phyloP scores from a whole-genome alignment of 2,888 invertebrate genomes.

The Drosophila barbarae region DNA sequence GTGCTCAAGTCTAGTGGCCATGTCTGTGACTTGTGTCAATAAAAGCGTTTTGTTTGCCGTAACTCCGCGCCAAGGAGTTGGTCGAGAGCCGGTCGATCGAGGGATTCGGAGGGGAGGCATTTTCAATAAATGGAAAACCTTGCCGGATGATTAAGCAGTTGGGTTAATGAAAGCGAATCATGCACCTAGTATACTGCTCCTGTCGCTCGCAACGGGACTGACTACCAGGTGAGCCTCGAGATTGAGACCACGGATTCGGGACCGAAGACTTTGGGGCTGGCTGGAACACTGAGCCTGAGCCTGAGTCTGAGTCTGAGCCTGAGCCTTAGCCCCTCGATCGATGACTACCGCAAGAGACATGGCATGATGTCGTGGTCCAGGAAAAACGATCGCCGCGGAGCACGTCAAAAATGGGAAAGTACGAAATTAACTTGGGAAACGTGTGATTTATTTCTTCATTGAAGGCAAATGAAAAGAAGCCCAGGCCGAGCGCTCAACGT shows the following conservation, averaged over 20 bases:
- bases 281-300: slow-evolving; percentile 2
- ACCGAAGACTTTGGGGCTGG: not conserved
- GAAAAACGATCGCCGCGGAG: slow-evolving; percentile 58
- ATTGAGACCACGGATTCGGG: slow-evolving; percentile 11
- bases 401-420: slow-evolving; percentile 74
- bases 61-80: slow-evolving; percentile 21
- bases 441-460: slow-evolving; percentile 74
- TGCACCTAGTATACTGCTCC: slow-evolving; percentile 50
- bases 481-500: slow-evolving; percentile 5
- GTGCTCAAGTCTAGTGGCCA: slow-evolving; percentile 32
- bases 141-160: slow-evolving; percentile 70
- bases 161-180: slow-evolving; percentile 73
- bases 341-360: slow-evolving; percentile 22
- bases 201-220: slow-evolving; percentile 51
- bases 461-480: slow-evolving; percentile 43
- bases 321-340: slow-evolving; percentile 14
- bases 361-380: slow-evolving; percentile 52
- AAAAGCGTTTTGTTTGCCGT: slow-evolving; percentile 51
- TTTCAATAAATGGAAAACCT: slow-evolving; percentile 65
- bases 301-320: not conserved
- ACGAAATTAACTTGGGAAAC: slow-evolving; percentile 68
- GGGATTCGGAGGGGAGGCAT: slow-evolving; percentile 16
- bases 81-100: slow-evolving; percentile 4
- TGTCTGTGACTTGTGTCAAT: slow-evolving; percentile 59
- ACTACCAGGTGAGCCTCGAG: slow-evolving; percentile 25